Conservation (phyloP, 2,888 invertebrate genomes). For the Dolomedes plantarius region DNA sequence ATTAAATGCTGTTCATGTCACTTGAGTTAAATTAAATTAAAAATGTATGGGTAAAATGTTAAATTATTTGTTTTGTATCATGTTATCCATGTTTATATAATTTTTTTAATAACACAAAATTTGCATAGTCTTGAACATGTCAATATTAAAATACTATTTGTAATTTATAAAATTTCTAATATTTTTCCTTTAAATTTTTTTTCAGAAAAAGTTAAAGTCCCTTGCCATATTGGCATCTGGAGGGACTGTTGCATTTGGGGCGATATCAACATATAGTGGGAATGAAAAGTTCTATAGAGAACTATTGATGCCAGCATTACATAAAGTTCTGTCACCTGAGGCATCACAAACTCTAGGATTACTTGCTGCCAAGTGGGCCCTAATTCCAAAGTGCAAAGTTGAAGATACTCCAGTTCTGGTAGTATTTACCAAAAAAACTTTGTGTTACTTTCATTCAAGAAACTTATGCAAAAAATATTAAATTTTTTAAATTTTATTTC, state of each 20-base stretch:
- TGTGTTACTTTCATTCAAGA: background rate
- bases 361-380: slow-evolving; percentile 84
- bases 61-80: too few relatives aligned
- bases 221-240: slow-evolving; percentile 82
- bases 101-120: too few relatives aligned
- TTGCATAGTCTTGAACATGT: too few relatives aligned
- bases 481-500: too few relatives aligned
- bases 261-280: slow-evolving; percentile 84
- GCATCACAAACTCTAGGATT: slow-evolving; percentile 88
- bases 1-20: too few relatives aligned
- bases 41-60: too few relatives aligned
- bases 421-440: slow-evolving; percentile 75
- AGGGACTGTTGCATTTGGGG: slow-evolving; percentile 82
- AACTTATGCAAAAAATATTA: background rate
- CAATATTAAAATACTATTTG: too few relatives aligned
- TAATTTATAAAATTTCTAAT: too few relatives aligned
- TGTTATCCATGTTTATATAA: too few relatives aligned
- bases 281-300: slow-evolving; percentile 91
- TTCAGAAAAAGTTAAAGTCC: slow-evolving; percentile 83
- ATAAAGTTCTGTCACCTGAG: slow-evolving; percentile 85
- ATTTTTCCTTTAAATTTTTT: too few relatives aligned
- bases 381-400: slow-evolving; percentile 82
- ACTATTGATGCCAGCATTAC: too few relatives aligned
- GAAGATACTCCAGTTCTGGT: slow-evolving; percentile 84
- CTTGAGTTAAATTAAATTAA: too few relatives aligned